Evolutionary conservation across 2,888 invertebrate genomes (phyloP).

Genomic region (Pterostichus niger): DNA sequence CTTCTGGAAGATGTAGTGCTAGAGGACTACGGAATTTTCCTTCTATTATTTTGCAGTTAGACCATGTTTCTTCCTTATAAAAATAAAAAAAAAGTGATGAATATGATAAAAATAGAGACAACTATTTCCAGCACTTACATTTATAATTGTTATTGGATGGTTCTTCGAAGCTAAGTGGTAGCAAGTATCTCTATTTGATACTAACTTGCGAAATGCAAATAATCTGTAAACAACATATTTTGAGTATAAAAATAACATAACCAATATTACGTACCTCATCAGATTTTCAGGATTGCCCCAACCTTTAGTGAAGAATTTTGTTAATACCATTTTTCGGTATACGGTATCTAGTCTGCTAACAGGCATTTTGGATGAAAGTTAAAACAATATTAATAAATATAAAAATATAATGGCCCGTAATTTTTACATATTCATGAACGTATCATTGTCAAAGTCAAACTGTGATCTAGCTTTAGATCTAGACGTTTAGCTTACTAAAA

Average conservation of each 20-base stretch:
- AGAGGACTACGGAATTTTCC: slow-evolving; percentile 94
- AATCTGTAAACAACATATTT: slow-evolving; percentile 82
- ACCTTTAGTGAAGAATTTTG: slow-evolving; percentile 96
- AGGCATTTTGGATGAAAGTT: slow-evolving; percentile 70
- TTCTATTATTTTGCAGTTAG: slow-evolving; percentile 88
- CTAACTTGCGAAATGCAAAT: slow-evolving; percentile 93
- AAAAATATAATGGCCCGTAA: background rate
- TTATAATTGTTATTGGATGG: slow-evolving; percentile 92
- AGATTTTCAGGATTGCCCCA: slow-evolving; percentile 97
- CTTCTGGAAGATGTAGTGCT: slow-evolving; percentile 88
- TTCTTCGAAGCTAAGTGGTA: slow-evolving; percentile 88
- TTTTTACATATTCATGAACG: slow-evolving; percentile 22
- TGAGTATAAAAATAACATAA: slow-evolving; percentile 31
- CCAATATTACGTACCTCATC: slow-evolving; percentile 80
- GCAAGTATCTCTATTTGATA: slow-evolving; percentile 91
- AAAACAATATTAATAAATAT: slow-evolving; percentile 22
- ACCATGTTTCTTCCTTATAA: slow-evolving; percentile 85
- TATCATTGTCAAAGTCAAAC: slow-evolving; percentile 33
- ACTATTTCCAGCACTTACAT: slow-evolving; percentile 79
- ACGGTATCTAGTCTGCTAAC: slow-evolving; percentile 85
- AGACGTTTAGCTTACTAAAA: background rate
- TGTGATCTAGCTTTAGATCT: background rate
- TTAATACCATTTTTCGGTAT: slow-evolving; percentile 91
- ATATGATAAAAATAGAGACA: slow-evolving; percentile 2
- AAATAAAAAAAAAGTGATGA: slow-evolving; percentile 58